Percentiles rank a stretch among this genome's conserved stretches.
Evolutionary conservation across 2,113 vertebrate genomes (phyloP).

Genomic region (Podarcis muralis): DNA sequence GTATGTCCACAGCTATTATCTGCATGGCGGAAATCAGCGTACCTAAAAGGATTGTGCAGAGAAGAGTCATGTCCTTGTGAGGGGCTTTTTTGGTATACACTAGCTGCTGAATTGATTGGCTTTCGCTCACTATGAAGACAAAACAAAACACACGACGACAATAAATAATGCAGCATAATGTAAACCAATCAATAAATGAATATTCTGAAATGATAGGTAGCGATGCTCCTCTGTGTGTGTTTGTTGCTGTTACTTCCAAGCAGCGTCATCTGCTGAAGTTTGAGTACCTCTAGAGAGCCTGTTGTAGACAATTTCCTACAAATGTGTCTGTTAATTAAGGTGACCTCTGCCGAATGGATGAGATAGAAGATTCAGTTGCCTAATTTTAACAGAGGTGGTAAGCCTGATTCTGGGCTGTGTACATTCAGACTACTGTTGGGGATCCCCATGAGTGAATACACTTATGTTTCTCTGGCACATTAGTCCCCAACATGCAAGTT

Average conservation of each 20-base stretch:
- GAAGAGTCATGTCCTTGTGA: not conserved
- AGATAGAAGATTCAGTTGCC: not conserved
- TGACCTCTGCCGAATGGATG: not conserved
- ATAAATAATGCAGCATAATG: not conserved
- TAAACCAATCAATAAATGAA: not conserved
- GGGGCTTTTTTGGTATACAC: not conserved
- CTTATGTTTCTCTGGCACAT: not conserved
- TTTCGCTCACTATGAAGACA: no score
- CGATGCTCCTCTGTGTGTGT: not conserved
- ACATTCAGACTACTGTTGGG: not conserved
- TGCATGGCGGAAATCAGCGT: not conserved
- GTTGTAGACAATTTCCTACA: not conserved
- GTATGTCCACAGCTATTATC: not conserved
- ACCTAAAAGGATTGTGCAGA: not conserved
- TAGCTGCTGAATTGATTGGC: not conserved
- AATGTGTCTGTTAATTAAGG: not conserved
- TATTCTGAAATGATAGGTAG: not conserved
- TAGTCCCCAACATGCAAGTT: not conserved
- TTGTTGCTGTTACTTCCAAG: not conserved
- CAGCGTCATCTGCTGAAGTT: not conserved
- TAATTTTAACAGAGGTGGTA: not conserved
- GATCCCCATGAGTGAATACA: no score
- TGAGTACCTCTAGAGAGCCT: not conserved
- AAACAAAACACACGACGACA: not conserved
- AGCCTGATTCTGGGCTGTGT: not conserved